Evolutionary conservation across 2,113 vertebrate genomes (phyloP).

Genomic region (Sturnira hondurensis): DNA sequence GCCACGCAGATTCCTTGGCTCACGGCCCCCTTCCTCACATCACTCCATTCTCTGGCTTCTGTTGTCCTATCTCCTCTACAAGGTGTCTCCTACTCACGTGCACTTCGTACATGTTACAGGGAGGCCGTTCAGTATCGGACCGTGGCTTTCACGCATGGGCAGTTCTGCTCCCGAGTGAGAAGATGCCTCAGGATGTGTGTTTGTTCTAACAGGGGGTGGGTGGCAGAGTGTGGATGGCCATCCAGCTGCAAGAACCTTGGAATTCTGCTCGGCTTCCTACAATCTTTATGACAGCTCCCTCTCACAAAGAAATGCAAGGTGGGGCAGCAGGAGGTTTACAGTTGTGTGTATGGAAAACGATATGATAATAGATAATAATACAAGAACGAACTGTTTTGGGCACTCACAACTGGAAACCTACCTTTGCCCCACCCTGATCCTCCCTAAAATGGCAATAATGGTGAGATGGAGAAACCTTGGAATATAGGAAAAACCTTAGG

Average conservation of each 20-base stretch:
- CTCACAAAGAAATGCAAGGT: background rate
- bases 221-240: background rate
- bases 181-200: background rate
- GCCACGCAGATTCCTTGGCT: background rate
- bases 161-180: background rate
- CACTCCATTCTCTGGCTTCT: background rate
- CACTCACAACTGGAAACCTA: background rate
- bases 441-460: background rate
- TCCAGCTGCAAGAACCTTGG: background rate
- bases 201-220: background rate
- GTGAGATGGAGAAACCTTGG: background rate
- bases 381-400: background rate
- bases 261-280: accelerated
- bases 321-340: background rate
- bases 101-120: accelerated
- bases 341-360: background rate
- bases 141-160: background rate
- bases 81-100: too few relatives aligned
- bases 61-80: background rate
- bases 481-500: background rate
- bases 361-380: background rate
- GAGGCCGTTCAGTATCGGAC: background rate
- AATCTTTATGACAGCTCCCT: too few relatives aligned
- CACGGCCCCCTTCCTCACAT: background rate
- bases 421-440: background rate